These are phyloP conservation scores for Coilia nasus DNA, from an alignment of 2,797 vertebrate species.

Conservation along the genomic window DNA sequence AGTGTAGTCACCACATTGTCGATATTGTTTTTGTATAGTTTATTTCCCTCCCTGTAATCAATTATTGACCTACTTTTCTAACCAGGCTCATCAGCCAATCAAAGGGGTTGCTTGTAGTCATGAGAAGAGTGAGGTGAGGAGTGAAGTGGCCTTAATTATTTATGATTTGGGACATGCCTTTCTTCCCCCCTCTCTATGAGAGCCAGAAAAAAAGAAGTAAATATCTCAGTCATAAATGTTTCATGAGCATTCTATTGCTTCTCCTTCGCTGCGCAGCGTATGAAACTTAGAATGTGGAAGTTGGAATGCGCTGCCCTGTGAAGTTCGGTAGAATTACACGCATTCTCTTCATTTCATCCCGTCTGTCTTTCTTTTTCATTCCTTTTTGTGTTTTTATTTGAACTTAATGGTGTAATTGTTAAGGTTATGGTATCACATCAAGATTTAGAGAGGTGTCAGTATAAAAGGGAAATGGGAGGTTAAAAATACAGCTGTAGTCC, in stretches of 20 bases:
- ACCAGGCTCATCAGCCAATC: conserved; percentile 40
- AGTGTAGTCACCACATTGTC: conserved; percentile 20
- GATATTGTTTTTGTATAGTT: conserved; percentile 10
- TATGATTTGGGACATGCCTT: conserved; percentile 56
- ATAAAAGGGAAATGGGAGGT: background rate
- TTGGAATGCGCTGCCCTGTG: background rate
- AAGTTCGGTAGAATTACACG: background rate
- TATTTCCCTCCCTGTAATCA: conserved; percentile 27
- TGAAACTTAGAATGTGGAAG: too few relatives aligned
- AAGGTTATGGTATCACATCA: background rate
- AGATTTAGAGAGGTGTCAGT: background rate
- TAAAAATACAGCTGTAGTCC: background rate
- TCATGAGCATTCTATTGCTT: conserved; percentile 54
- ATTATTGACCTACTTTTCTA: conserved; percentile 49
- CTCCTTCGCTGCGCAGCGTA: conserved; percentile 23
- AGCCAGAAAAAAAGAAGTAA: conserved; percentile 49
- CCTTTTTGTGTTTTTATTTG: background rate
- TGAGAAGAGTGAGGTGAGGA: conserved; percentile 43
- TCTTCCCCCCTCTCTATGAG: conserved; percentile 48
- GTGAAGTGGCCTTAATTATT: conserved; percentile 54
- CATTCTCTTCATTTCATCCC: background rate
- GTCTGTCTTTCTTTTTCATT: background rate
- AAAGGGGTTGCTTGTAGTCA: conserved; percentile 45
- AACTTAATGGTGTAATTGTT: background rate
- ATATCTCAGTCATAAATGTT: conserved; percentile 57